Base-by-base conservation (phyloP, 2,888 invertebrate species). In the Teleiodes luculella region DNA sequence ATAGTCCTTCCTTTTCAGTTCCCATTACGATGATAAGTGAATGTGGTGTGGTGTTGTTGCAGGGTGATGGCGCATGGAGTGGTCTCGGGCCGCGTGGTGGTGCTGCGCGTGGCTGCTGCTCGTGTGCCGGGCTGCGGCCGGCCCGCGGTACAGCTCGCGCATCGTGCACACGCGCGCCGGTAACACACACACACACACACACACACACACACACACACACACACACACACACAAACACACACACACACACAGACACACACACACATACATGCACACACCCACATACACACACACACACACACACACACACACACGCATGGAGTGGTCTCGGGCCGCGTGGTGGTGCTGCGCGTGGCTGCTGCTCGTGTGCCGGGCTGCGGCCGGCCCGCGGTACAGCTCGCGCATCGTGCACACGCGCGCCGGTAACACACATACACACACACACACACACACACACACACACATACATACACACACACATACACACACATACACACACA, bases 101-200 rank as follows among this genome's bases (percentile, higher is more conserved):
- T 81, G 83, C 83, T 80, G 82, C 78, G 18, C 43, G 24, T 82
- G 78, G 81, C 77, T 77, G 76, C 81, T 85, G 73, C 78, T 83
- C 60, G 73, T 72, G 70, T 65, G 63, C 64, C 66, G 63, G 62
- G 72, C 70, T 67, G 75, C 80, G 67, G 91, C 91, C 62, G 92
- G 92, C 56, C 93, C 93, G 61, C 92, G 94, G 54, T 94, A 94
- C 89, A 93, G 94, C 80, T 94, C 95, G 64, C 92, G 95, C 76
- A 95, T 95, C 70, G 94, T 96, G 69, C 94, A 94, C 83, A 96
- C 95, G 37, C 93, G 94, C 73, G 92, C 93, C 67, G 95, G 95
- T 77, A 24, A 49, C 47, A 36, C 35, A 35, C 48, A 20, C 31
- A n/a, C 24, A 28, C 31, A 5, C 14, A 3, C 46, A n/a, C n/a